Conservation (phyloP, 2,797 vertebrate genomes). For the Phoxinus dragarum region DNA sequence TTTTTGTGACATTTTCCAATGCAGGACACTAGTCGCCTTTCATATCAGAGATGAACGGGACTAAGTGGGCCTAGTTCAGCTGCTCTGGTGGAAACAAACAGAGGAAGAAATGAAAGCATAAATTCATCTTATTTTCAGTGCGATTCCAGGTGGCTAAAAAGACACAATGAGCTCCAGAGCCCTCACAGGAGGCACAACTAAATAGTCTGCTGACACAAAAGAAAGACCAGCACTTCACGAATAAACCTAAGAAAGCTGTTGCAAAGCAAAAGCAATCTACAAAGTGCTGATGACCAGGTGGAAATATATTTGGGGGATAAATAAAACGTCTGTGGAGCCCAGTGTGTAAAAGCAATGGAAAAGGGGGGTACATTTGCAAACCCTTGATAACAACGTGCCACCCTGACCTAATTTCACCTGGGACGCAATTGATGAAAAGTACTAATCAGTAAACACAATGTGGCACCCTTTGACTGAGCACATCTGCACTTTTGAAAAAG, state of each 20-base stretch:
- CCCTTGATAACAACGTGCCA: constrained; percentile 46
- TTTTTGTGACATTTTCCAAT: constrained; percentile 10
- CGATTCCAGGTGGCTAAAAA: constrained; percentile 64
- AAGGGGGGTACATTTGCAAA: constrained; percentile 10
- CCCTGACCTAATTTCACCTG: constrained; percentile 66
- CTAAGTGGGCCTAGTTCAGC: constrained; percentile 51
- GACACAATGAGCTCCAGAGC: constrained; percentile 60
- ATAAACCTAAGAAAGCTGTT: constrained; percentile 39
- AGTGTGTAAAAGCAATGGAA: constrained; percentile 59
- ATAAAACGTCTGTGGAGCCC: constrained; percentile 69
- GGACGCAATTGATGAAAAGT: constrained; percentile 60
- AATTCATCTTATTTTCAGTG: constrained; percentile 62
- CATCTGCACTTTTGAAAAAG: constrained; percentile 61
- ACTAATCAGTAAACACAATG: constrained; percentile 64
- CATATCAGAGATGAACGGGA: constrained; percentile 16
- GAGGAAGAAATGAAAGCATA: constrained; percentile 56
- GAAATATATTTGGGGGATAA: constrained; percentile 71
- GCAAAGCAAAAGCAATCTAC: constrained; percentile 58
- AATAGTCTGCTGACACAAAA: constrained; percentile 57
- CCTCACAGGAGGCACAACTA: constrained; percentile 47
- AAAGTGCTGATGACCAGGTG: constrained; percentile 72
- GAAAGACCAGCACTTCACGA: constrained; percentile 59
- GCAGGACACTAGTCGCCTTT: constrained; percentile 9
- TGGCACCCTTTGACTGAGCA: constrained; percentile 60
- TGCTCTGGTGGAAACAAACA: constrained; percentile 57